Evolutionary conservation across 2,888 invertebrate species (phyloP).

Genomic region (Xestia rhomboidea): DNA sequence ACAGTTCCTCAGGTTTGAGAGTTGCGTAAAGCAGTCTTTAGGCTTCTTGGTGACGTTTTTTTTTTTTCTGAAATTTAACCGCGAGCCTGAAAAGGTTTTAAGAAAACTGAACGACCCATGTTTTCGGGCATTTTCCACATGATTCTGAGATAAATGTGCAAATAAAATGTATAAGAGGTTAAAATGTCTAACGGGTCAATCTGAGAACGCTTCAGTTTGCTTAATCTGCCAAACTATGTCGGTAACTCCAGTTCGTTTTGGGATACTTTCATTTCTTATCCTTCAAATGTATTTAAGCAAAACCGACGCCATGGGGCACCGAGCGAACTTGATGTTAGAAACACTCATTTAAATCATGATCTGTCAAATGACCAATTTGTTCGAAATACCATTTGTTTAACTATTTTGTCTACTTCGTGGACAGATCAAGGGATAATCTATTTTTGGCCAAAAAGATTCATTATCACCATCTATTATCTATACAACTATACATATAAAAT

Average conservation of each 20-base stretch:
- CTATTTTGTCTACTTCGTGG: no score
- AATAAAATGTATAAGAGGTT: background rate
- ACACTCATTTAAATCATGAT: background rate
- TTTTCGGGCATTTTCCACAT: background rate
- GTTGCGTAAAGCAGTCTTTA: constrained; percentile 30
- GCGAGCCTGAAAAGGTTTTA: background rate
- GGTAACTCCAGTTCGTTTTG: background rate
- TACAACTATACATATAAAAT: no score
- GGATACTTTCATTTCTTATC: background rate
- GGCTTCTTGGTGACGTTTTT: constrained; percentile 34
- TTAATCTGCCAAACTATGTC: background rate
- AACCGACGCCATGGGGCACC: background rate
- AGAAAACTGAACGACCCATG: background rate
- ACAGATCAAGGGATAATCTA: no score
- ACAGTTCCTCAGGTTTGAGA: constrained; percentile 67
- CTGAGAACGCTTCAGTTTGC: background rate
- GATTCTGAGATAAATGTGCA: background rate
- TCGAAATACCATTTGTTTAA: no score
- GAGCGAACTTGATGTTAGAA: background rate
- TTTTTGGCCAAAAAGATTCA: background rate
- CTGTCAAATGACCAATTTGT: no score
- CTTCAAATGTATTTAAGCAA: background rate
- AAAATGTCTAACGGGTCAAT: background rate
- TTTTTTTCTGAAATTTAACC: constrained; percentile 22
- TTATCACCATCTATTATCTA: background rate